phyloP scores from a whole-genome alignment of 2,888 invertebrate genomes.

The Acanthoscelides obtectus region DNA sequence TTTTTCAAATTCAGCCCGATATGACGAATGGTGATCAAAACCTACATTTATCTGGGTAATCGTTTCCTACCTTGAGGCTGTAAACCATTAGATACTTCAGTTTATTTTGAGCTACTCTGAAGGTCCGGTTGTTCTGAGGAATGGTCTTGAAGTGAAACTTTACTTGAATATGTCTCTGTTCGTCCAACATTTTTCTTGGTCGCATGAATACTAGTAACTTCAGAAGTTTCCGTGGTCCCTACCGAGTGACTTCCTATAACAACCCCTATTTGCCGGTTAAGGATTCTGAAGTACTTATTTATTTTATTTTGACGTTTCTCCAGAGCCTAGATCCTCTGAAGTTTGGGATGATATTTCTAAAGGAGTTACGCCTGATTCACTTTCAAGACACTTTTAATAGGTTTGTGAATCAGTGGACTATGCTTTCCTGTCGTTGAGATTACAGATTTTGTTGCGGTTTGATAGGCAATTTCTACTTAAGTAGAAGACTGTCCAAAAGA shows the following conservation, averaged over 20 bases:
- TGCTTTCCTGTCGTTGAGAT: not conserved
- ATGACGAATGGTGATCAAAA: too few relatives aligned
- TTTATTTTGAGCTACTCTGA: not conserved
- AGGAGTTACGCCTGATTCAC: not conserved
- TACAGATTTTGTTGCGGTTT: not conserved
- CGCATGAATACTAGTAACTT: not conserved
- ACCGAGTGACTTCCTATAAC: not conserved
- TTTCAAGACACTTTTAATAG: not conserved
- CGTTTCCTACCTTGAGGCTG: not conserved
- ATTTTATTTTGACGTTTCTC: too few relatives aligned
- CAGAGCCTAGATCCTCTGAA: too few relatives aligned
- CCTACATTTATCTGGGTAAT: not conserved
- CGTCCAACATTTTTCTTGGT: not conserved
- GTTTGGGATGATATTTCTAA: too few relatives aligned
- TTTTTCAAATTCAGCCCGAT: not conserved
- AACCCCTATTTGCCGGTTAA: too few relatives aligned
- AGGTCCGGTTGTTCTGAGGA: not conserved
- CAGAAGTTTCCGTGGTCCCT: not conserved
- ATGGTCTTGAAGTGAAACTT: not conserved
- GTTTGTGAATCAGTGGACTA: too few relatives aligned
- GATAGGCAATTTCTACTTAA: too few relatives aligned
- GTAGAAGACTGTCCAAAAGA: not conserved
- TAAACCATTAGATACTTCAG: too few relatives aligned
- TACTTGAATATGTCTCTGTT: not conserved
- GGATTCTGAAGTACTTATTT: too few relatives aligned